Percentiles rank a stretch among this genome's conserved stretches.
These are phyloP conservation scores for Andricus quercusramuli DNA, from an alignment of 2,888 invertebrate genomes.

Conservation along the genomic window DNA sequence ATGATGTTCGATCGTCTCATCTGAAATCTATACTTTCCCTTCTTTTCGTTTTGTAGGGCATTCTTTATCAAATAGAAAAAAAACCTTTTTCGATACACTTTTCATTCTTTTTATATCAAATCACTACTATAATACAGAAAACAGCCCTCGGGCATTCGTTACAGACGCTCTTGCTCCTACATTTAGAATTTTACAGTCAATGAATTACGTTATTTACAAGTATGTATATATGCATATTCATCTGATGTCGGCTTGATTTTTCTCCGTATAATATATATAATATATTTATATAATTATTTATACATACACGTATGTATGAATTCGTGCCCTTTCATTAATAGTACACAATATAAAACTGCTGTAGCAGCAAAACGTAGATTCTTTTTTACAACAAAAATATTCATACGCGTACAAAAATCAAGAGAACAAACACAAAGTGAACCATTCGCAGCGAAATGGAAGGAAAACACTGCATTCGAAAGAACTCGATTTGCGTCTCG, in stretches of 20 bases:
- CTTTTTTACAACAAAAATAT: conserved; percentile 40
- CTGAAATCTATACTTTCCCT: conserved; percentile 3
- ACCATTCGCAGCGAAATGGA: conserved; percentile 26
- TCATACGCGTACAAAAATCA: conserved; percentile 35
- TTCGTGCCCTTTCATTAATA: conserved; percentile 27
- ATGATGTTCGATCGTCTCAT: conserved; percentile 31
- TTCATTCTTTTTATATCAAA: conserved; percentile 37
- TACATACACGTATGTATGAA: conserved; percentile 40
- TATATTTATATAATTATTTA: conserved; percentile 40
- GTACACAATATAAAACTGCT: conserved; percentile 39
- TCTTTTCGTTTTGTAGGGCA: conserved; percentile 58
- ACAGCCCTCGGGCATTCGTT: conserved; percentile 24
- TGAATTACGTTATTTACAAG: conserved; percentile 40
- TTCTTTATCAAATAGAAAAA: conserved; percentile 16
- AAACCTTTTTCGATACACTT: conserved; percentile 30
- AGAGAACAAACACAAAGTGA: conserved; percentile 32
- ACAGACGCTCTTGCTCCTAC: conserved; percentile 28
- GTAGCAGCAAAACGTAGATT: conserved; percentile 38
- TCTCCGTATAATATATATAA: conserved; percentile 31
- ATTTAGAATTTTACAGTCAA: conserved; percentile 42
- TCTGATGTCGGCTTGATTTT: conserved; percentile 20
- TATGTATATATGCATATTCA: conserved; percentile 36
- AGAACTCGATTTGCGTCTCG: not conserved
- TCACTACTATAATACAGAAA: conserved; percentile 39
- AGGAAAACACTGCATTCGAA: conserved; percentile 27